Evolutionary conservation across 2,113 vertebrate species (phyloP).

Genomic region (zebrafish (Danio rerio)): DNA sequence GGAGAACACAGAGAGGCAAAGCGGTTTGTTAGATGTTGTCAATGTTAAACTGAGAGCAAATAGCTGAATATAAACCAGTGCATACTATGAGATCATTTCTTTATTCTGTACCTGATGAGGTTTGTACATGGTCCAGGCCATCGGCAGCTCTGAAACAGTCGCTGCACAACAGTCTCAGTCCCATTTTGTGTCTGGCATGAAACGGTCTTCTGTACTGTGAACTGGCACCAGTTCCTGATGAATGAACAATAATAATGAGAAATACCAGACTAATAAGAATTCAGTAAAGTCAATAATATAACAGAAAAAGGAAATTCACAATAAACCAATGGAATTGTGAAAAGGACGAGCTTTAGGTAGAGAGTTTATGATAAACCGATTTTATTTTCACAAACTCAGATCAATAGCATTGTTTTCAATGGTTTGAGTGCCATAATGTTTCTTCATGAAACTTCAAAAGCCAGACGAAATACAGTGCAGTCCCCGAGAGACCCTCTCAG

Average conservation of each 20-base stretch:
- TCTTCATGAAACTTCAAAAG: conserved; percentile 30
- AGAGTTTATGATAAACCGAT: not conserved
- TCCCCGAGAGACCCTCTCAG: not conserved
- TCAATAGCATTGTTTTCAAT: not conserved
- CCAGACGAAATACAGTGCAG: not conserved
- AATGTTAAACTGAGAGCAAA: conserved; percentile 1
- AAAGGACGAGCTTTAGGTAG: not conserved
- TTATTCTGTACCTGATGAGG: conserved; percentile 85
- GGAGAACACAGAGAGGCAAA: conserved; percentile 62
- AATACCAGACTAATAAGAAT: conserved; percentile 15
- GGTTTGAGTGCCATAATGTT: not conserved
- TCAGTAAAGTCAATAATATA: not conserved
- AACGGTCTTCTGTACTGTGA: conserved; percentile 86
- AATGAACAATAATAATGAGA: not conserved
- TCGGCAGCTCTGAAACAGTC: conserved; percentile 91
- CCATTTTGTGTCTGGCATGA: conserved; percentile 95
- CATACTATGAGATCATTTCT: not conserved
- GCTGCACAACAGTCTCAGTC: conserved; percentile 88
- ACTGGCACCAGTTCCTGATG: conserved; percentile 93
- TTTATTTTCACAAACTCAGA: not conserved
- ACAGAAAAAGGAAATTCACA: not conserved
- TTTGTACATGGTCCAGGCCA: conserved; percentile 95
- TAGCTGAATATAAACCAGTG: not conserved
- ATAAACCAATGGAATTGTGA: not conserved
- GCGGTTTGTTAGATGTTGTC: conserved; percentile 6